These are phyloP conservation scores for Hypothenemus hampei DNA, from an alignment of 1,140 invertebrate species.

Conservation along the genomic window DNA sequence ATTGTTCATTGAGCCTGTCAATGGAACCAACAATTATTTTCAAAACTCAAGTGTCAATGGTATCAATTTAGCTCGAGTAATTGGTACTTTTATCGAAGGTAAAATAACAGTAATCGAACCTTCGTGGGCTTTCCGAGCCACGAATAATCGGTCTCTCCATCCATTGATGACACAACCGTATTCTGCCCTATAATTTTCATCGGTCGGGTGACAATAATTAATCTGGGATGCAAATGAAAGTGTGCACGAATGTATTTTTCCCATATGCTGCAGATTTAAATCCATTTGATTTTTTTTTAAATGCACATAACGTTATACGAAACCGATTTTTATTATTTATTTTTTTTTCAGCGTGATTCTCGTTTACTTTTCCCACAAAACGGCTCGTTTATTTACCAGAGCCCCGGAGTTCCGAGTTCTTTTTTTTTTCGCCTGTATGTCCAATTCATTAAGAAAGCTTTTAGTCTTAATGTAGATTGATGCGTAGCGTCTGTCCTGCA, in stretches of 20 bases:
- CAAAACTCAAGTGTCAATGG: too few relatives aligned
- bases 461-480: slow-evolving; percentile 46
- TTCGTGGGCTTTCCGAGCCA: slow-evolving; percentile 2
- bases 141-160: slow-evolving; percentile 15
- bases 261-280: too few relatives aligned
- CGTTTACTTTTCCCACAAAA: slow-evolving; percentile 17
- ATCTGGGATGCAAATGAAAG: slow-evolving; percentile 7
- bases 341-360: not conserved
- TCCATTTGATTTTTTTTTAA: too few relatives aligned
- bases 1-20: too few relatives aligned
- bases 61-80: too few relatives aligned
- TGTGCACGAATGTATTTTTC: slow-evolving; percentile 8
- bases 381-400: not conserved
- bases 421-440: slow-evolving; percentile 13
- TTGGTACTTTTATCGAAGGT: slow-evolving; percentile 11
- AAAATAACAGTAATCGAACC: slow-evolving; percentile 12
- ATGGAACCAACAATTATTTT: too few relatives aligned
- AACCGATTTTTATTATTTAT: too few relatives aligned
- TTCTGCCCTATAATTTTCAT: slow-evolving; percentile 22
- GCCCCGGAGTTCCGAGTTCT: not conserved
- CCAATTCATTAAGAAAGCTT: slow-evolving; percentile 45
- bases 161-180: slow-evolving; percentile 23
- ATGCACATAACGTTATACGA: slow-evolving; percentile 5
- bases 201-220: slow-evolving; percentile 20
- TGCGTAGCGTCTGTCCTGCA: slow-evolving; percentile 34